Percentiles rank a stretch among this genome's conserved stretches.
These are phyloP conservation scores for Apistogramma diplotaenia DNA, from an alignment of 2,113 vertebrate genomes.

Conservation along the genomic window DNA sequence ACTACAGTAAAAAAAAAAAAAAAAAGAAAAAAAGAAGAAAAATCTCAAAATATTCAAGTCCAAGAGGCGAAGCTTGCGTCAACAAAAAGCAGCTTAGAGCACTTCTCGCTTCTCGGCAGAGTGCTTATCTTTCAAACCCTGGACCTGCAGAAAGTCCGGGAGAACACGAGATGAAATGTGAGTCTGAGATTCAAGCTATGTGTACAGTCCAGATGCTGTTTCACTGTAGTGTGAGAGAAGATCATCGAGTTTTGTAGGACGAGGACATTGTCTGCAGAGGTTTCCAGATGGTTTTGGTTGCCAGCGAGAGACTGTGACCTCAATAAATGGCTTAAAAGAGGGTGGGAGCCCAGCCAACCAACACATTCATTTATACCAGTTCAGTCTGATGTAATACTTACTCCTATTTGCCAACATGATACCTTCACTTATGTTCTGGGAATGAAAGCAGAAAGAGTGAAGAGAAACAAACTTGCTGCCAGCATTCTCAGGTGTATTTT, in stretches of 20 bases:
- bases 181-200: constrained; percentile 19
- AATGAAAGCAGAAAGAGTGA: neutral
- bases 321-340: neutral
- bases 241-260: constrained; percentile 20
- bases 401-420: neutral
- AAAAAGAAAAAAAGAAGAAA: too few relatives aligned
- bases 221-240: constrained; percentile 18
- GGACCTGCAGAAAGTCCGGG: constrained; percentile 14
- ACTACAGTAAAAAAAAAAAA: neutral
- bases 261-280: constrained; percentile 10
- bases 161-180: neutral
- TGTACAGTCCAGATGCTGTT: constrained; percentile 15
- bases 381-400: neutral
- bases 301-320: neutral
- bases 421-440: neutral
- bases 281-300: constrained; percentile 16
- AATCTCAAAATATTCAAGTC: constrained; percentile 34
- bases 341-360: neutral
- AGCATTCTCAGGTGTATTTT: neutral
- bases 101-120: constrained; percentile 7
- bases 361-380: neutral
- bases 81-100: constrained; percentile 59
- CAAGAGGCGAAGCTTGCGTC: constrained; percentile 31
- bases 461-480: neutral
- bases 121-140: constrained; percentile 31